Conservation (phyloP, 2,888 invertebrate genomes). For the Cheilosia scutellata region DNA sequence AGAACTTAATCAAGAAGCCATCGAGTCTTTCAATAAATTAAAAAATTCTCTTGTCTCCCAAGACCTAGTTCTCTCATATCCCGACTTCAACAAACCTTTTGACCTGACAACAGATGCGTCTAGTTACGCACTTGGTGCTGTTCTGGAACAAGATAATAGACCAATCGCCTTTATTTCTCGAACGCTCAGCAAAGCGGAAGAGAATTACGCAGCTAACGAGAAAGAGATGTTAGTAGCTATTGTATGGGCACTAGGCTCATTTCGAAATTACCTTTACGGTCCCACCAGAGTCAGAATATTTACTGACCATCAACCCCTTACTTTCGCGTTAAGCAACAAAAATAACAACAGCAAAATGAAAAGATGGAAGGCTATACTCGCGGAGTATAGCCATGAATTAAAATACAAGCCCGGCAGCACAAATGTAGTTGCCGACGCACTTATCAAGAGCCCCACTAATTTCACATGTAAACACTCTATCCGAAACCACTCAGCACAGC, state of each 20-base stretch:
- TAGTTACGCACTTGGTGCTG: constrained; percentile 33
- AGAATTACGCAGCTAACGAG: constrained; percentile 22
- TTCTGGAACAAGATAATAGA: constrained; percentile 16
- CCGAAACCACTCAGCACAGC: not conserved
- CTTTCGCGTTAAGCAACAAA: constrained; percentile 58
- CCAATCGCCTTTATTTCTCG: constrained; percentile 26
- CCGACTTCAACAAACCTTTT: constrained; percentile 19
- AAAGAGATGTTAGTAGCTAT: constrained; percentile 49
- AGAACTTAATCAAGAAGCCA: constrained; percentile 19
- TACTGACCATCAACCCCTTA: constrained; percentile 28
- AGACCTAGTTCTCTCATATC: constrained; percentile 6
- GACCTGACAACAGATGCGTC: constrained; percentile 32
- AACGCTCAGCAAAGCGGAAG: constrained; percentile 13
- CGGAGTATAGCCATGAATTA: constrained; percentile 62
- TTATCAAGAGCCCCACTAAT: not conserved
- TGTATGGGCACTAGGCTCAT: constrained; percentile 26
- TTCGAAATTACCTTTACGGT: constrained; percentile 57
- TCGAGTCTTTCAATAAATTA: constrained; percentile 21
- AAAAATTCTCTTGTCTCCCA: constrained; percentile 31
- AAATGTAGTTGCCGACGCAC: not conserved
- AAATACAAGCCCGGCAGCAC: not conserved
- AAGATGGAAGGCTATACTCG: constrained; percentile 59
- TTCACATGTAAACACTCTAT: not conserved
- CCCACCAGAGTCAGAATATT: constrained; percentile 55
- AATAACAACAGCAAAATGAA: constrained; percentile 57